phyloP scores from a whole-genome alignment of 2,888 invertebrate species.

The Drosophila rubida region DNA sequence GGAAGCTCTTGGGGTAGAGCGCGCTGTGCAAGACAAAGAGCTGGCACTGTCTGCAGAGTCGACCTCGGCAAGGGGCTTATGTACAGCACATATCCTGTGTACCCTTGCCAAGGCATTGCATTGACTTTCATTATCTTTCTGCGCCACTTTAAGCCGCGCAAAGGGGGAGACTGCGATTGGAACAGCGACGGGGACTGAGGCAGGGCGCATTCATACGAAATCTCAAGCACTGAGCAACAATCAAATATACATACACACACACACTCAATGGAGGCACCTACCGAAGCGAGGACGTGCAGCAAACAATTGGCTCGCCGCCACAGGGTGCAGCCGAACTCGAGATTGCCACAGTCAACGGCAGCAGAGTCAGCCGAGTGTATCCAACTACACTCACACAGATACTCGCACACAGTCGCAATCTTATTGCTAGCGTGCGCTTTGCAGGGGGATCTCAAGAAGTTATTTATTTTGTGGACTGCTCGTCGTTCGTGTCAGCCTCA shows the following conservation, averaged over 20 bases:
- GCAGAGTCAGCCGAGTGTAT: conserved; percentile 71
- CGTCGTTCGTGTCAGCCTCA: conserved; percentile 52
- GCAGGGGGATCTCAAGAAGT: conserved; percentile 67
- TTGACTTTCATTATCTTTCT: conserved; percentile 78
- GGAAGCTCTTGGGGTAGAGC: conserved; percentile 15
- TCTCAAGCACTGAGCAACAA: conserved; percentile 49
- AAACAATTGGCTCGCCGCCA: conserved; percentile 74
- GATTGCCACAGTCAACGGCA: conserved; percentile 28
- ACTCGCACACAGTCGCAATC: conserved; percentile 14
- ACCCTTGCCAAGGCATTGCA: conserved; percentile 69
- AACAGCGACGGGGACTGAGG: conserved; percentile 8
- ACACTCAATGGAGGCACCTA: conserved; percentile 39
- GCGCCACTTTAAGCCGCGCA: conserved; percentile 67
- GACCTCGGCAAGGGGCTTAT: conserved; percentile 1
- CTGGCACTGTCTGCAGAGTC: conserved; percentile 47
- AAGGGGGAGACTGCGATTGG: neutral
- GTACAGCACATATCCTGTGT: conserved; percentile 68
- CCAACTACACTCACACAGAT: conserved; percentile 40
- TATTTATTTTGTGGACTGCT: conserved; percentile 68
- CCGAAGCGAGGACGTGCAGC: conserved; percentile 74
- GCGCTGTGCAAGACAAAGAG: conserved; percentile 51
- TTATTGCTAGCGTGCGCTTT: conserved; percentile 14
- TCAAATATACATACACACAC: conserved; percentile 33
- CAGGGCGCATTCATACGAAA: conserved; percentile 30
- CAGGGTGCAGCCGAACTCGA: conserved; percentile 68